phyloP scores from a whole-genome alignment of 92 coral and sea anemone species.

The Parazoanthus swiftii region DNA sequence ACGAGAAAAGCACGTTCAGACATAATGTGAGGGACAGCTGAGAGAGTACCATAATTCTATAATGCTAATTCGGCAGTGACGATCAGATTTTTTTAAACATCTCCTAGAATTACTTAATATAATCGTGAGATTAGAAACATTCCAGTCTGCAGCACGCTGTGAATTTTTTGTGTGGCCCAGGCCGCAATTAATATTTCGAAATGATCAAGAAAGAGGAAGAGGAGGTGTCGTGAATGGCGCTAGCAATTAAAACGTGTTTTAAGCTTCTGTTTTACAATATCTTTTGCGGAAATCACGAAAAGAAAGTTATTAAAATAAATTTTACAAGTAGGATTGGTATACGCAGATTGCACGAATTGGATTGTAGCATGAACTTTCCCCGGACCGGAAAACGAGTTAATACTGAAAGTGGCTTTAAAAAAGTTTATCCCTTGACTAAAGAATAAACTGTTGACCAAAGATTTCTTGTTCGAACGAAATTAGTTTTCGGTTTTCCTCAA shows the following conservation, averaged over 20 bases:
- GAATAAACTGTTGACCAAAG: too few species aligned
- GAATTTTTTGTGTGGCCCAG: neutral
- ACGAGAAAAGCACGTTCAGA: neutral
- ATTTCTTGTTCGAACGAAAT: too few species aligned
- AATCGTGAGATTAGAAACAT: neutral
- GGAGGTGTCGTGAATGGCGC: neutral
- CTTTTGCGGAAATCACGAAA: neutral
- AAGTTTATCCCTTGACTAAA: too few species aligned
- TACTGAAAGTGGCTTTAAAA: too few species aligned
- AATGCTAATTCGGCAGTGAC: neutral
- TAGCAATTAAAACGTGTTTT: too few species aligned
- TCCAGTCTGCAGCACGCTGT: neutral
- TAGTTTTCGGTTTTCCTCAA: too few species aligned
- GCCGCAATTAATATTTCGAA: neutral
- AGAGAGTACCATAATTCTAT: neutral
- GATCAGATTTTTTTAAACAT: neutral
- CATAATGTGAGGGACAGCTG: neutral
- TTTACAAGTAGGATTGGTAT: neutral
- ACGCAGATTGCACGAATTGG: too few species aligned
- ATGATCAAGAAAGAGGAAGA: neutral
- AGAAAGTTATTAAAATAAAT: neutral
- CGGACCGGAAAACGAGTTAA: too few species aligned
- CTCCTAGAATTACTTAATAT: neutral
- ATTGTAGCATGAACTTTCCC: too few species aligned
- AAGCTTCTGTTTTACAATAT: neutral